Percentiles rank a stretch among this genome's conserved stretches.
Conservation (phyloP, 1,140 invertebrate genomes). For the Maconellicoccus hirsutus region DNA sequence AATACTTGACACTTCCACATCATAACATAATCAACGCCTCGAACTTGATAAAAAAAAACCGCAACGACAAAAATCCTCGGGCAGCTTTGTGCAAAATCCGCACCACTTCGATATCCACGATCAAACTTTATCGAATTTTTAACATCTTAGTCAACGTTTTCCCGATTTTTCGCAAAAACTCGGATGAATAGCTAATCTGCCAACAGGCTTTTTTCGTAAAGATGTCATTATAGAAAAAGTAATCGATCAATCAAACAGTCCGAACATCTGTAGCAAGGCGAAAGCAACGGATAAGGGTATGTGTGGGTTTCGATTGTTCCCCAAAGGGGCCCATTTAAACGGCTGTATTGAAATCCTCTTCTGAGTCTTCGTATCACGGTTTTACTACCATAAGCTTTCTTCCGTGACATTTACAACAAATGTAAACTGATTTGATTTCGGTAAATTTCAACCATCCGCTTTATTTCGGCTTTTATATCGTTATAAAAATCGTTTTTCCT, state of each 20-base stretch:
- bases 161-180: not conserved
- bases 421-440: not conserved
- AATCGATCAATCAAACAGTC: conserved; percentile 19
- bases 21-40: no score
- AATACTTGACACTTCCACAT: no score
- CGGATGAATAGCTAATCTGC: conserved; percentile 19
- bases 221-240: conserved; percentile 19
- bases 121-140: not conserved
- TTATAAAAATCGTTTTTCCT: no score
- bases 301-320: conserved; percentile 19
- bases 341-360: conserved; percentile 19
- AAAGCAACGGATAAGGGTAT: conserved; percentile 11
- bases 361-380: conserved; percentile 9
- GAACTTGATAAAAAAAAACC: no score
- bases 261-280: conserved; percentile 13
- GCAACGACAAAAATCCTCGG: no score
- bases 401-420: conserved; percentile 21
- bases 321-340: conserved; percentile 10
- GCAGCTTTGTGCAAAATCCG: no score
- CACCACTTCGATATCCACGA: not conserved
- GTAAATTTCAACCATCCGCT: not conserved
- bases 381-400: conserved; percentile 12
- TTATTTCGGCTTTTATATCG: not conserved
- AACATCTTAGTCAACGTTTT: conserved; percentile 16
- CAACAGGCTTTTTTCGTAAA: conserved; percentile 14